Evolutionary conservation across 2,888 invertebrate genomes (phyloP).

Genomic region (Drosophila suboccidentalis): DNA sequence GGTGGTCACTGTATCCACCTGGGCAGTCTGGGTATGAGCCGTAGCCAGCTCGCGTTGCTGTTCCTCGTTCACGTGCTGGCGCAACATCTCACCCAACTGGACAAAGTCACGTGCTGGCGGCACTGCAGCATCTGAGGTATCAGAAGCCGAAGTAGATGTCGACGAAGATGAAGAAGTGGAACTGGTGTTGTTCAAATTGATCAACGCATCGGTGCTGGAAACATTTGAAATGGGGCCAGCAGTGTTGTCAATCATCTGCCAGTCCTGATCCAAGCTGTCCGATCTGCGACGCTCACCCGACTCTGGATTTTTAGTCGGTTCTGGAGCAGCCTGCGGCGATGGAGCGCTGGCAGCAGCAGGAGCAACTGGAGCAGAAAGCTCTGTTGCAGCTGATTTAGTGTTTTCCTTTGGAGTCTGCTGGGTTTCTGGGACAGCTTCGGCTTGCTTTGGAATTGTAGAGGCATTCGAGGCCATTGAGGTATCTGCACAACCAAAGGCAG

Average conservation of each 20-base stretch:
- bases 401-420: conserved; percentile 8
- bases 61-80: conserved; percentile 76
- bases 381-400: neutral
- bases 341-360: conserved; percentile 9
- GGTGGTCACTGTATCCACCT: conserved; percentile 63
- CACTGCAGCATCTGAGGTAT: conserved; percentile 19
- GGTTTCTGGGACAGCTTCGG: conserved; percentile 26
- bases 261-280: conserved; percentile 76
- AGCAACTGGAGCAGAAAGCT: conserved; percentile 5
- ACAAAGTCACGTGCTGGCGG: conserved; percentile 60
- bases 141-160: neutral
- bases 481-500: conserved; percentile 47
- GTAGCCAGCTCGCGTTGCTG: conserved; percentile 51
- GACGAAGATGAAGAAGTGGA: conserved; percentile 6
- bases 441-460: conserved; percentile 24
- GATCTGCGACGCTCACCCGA: conserved; percentile 51
- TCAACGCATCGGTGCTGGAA: conserved; percentile 49
- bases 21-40: conserved; percentile 57
- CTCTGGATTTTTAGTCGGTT: conserved; percentile 14
- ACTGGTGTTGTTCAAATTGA: conserved; percentile 54
- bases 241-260: conserved; percentile 82
- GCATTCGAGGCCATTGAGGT: conserved; percentile 31
- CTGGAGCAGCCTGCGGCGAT: conserved; percentile 14
- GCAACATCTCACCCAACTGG: conserved; percentile 75
- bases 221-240: conserved; percentile 36